These are phyloP conservation scores for Empidonax traillii DNA, from an alignment of 2,113 vertebrate genomes.

Conservation along the genomic window DNA sequence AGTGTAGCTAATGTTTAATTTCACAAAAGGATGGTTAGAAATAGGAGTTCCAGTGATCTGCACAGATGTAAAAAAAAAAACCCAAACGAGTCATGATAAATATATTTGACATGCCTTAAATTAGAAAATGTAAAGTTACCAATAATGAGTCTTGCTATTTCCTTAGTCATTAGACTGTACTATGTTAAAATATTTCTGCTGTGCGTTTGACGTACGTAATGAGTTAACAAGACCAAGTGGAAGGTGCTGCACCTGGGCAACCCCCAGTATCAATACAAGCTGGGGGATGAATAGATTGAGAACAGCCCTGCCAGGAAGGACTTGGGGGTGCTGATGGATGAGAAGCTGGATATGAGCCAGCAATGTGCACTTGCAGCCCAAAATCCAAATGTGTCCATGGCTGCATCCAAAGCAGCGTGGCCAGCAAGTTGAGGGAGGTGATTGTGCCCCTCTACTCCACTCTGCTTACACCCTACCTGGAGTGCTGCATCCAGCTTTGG, in stretches of 20 bases:
- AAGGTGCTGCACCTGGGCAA: too few species aligned
- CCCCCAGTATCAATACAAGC: rapidly evolving
- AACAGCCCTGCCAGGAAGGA: not conserved
- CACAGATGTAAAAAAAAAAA: not conserved
- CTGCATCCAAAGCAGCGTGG: not conserved
- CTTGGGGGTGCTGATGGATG: rapidly evolving
- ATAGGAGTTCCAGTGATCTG: not conserved
- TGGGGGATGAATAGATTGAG: rapidly evolving
- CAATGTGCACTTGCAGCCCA: rapidly evolving
- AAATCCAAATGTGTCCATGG: not conserved
- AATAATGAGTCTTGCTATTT: not conserved
- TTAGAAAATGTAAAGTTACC: not conserved
- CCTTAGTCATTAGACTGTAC: not conserved
- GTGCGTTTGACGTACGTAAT: not conserved
- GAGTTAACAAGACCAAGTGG: not conserved
- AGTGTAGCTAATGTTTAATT: not conserved
- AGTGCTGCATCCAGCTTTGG: not conserved
- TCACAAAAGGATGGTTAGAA: not conserved
- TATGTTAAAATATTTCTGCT: not conserved
- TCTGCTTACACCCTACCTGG: not conserved
- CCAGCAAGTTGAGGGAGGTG: rapidly evolving
- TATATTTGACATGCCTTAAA: not conserved
- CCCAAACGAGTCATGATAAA: not conserved
- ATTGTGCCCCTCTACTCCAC: not conserved
- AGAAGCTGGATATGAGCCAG: not conserved